Evolutionary conservation across 64 coral and sea anemone genomes (phyloP).

Genomic region (Astreopora myriophthalma): DNA sequence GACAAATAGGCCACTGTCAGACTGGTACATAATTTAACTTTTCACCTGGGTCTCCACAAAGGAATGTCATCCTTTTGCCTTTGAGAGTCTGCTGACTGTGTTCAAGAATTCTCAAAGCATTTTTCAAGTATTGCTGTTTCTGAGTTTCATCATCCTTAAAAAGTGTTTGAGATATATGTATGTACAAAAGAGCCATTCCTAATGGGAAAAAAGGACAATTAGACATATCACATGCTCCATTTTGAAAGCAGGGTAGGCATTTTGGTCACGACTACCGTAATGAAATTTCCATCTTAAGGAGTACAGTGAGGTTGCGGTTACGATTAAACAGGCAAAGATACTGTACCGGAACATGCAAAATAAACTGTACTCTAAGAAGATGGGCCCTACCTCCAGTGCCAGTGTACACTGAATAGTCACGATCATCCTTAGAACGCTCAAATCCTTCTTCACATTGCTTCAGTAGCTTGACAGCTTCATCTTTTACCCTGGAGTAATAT

Average conservation of each 20-base stretch:
- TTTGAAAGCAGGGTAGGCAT: too few relatives aligned
- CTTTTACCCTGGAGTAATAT: conserved; percentile 59
- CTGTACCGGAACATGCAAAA: too few relatives aligned
- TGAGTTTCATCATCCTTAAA: conserved; percentile 54
- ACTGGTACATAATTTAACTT: background rate
- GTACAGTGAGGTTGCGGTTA: too few relatives aligned
- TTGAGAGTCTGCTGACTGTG: conserved; percentile 43
- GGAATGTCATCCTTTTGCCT: conserved; percentile 80
- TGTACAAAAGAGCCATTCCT: conserved; percentile 89
- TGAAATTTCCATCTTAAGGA: too few relatives aligned
- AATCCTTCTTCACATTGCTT: conserved; percentile 79
- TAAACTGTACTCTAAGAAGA: background rate
- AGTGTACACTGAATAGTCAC: conserved; percentile 86
- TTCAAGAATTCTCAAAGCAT: conserved; percentile 79
- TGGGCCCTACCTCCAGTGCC: conserved; percentile 67
- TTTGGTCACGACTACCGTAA: too few relatives aligned
- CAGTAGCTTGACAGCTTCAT: conserved; percentile 56
- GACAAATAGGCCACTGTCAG: background rate
- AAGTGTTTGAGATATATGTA: conserved; percentile 81
- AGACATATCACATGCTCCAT: too few relatives aligned
- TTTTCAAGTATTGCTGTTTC: conserved; percentile 50
- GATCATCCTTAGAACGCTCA: conserved; percentile 50
- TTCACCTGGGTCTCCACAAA: conserved; percentile 96
- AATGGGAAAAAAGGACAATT: background rate
- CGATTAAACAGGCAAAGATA: too few relatives aligned